Conservation (phyloP, 2,113 vertebrate genomes). For the Tonatia bakeri region DNA sequence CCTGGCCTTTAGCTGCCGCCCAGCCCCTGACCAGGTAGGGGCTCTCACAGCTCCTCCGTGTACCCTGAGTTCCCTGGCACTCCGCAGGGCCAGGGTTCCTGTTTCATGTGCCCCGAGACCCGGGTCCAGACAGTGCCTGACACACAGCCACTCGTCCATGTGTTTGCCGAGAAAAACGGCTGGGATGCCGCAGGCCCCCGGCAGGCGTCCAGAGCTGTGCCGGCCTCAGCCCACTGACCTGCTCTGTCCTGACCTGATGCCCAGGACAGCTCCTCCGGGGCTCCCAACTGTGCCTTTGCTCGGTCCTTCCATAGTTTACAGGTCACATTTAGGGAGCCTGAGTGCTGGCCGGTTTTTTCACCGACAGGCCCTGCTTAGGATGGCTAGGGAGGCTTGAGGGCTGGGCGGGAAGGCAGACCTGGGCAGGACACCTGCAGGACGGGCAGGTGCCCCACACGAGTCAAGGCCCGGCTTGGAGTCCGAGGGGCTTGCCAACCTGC, state of each 20-base stretch:
- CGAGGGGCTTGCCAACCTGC: fast-evolving
- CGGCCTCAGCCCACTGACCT: neutral
- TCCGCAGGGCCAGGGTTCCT: neutral
- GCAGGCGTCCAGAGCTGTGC: neutral
- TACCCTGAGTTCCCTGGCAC: neutral
- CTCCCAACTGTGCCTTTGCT: fast-evolving
- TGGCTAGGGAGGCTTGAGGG: fast-evolving
- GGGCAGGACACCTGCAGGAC: neutral
- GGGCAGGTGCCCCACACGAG: fast-evolving
- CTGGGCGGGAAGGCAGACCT: neutral
- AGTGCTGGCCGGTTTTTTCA: fast-evolving
- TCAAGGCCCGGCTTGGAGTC: no score
- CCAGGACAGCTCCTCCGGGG: fast-evolving
- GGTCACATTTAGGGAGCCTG: neutral
- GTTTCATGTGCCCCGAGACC: neutral
- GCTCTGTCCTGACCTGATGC: neutral
- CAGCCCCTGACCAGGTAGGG: neutral
- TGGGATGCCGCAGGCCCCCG: fast-evolving
- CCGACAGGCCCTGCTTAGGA: neutral
- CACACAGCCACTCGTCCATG: neutral
- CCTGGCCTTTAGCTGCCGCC: neutral
- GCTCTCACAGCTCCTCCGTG: neutral
- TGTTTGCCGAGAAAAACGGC: neutral
- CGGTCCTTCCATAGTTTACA: neutral
- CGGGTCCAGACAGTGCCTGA: neutral